Base-by-base conservation (phyloP, 2,113 vertebrate genomes). In the Cavia aperea region DNA sequence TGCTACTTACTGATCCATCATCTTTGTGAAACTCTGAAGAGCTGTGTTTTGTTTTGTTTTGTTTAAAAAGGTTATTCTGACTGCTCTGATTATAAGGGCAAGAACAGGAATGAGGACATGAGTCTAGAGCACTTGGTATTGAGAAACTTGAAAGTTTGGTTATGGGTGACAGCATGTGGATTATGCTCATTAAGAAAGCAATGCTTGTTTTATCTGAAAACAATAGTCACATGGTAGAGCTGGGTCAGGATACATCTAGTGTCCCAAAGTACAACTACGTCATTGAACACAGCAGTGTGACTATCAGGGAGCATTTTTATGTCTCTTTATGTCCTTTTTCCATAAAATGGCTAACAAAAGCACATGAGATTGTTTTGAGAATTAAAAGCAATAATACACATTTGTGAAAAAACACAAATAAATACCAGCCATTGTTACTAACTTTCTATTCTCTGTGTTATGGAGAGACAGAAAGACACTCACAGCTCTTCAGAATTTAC, bases 361-460 rank as follows among this genome's bases (percentile, higher is more conserved):
- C 24, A 46, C 75, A 31, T 33, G 54, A 93, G 14, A 26, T 72
- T 58, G 51, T 60, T 89, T 58, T 96, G 68, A 92, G 46, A 94
- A 70, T 66, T 87, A 63, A 86, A 93, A 91, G 43, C 13, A 82
- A 79, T 75, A 81, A 82, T 3, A 46, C 33, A 62, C 29, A 11
- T 49, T 12, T 33, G 65, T 66, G 60, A 49, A 73, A 51, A 65
- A 43, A 12, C 83, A 62, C 63, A 87, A 77, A 72, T 58, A 63
- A 73, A 83, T 81, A 15, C 2, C 26, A 83, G 49, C 21, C 85
- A 43, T 66, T 73, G 33, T 63, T 31, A 73, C 56, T 82, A 78
- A 66, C 21, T 65, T 77, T 63, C 43, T 84, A n/a, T 46, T 81
- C 46, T 92, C 68, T 84, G 5, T 82, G n/a, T 79, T 73, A 33